Evolutionary conservation across 2,888 invertebrate species (phyloP).

Genomic region (Diplolepis rosae): DNA sequence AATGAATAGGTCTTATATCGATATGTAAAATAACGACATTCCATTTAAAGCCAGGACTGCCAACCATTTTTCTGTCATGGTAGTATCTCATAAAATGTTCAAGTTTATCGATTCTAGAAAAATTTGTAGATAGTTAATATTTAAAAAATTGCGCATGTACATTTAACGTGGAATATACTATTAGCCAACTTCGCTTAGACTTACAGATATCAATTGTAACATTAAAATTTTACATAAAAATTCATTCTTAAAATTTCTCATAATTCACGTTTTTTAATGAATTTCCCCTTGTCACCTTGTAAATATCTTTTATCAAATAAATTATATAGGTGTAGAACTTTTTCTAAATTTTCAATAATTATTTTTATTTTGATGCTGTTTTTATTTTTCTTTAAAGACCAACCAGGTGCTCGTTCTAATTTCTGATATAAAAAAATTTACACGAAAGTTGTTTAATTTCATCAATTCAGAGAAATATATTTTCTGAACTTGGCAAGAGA

Average conservation of each 20-base stretch:
- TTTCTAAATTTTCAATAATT: background rate
- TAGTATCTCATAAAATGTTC: slow-evolving; percentile 26
- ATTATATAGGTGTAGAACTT: background rate
- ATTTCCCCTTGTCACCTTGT: slow-evolving; percentile 16
- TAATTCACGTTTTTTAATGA: slow-evolving; percentile 12
- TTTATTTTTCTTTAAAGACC: background rate
- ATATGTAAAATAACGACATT: slow-evolving; percentile 58
- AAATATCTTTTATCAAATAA: slow-evolving; percentile 15
- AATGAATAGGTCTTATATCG: slow-evolving; percentile 35
- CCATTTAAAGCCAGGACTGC: slow-evolving; percentile 66
- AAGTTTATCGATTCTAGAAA: slow-evolving; percentile 27
- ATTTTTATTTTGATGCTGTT: background rate
- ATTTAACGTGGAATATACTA: slow-evolving; percentile 11
- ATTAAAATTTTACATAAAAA: slow-evolving; percentile 23
- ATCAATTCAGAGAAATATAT: too few species aligned
- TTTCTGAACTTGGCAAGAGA: too few species aligned
- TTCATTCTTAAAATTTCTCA: slow-evolving; percentile 21
- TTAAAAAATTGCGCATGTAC: slow-evolving; percentile 17
- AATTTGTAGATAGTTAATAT: slow-evolving; percentile 30
- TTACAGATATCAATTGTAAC: slow-evolving; percentile 16
- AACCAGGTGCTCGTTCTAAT: background rate
- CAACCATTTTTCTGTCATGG: slow-evolving; percentile 51
- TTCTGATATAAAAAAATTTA: too few species aligned
- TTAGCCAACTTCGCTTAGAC: slow-evolving; percentile 17
- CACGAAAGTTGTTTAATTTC: too few species aligned